A percentile compares a stretch with the other conserved stretches of the same genome.
phyloP scores from a whole-genome alignment of 92 coral and sea anemone genomes.

The Siderastrea siderea region DNA sequence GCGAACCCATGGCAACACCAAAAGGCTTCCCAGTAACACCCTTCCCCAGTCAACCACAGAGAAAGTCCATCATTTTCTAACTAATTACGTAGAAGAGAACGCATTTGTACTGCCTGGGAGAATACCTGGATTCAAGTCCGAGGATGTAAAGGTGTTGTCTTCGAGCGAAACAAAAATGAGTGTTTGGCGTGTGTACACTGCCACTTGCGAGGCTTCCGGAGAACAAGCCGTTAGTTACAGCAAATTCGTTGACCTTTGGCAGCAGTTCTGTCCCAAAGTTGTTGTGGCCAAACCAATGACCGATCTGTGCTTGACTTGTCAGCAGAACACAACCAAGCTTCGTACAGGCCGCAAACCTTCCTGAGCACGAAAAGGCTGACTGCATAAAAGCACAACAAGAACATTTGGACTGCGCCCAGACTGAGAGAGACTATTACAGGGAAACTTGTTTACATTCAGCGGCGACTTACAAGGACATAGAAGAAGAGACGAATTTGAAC shows the following conservation, averaged over 20 bases:
- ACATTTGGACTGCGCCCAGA: constrained; percentile 24
- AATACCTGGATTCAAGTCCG: constrained; percentile 42
- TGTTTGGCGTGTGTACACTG: constrained; percentile 48
- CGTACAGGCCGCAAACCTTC: constrained; percentile 60
- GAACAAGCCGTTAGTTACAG: constrained; percentile 48
- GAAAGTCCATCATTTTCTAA: constrained; percentile 18
- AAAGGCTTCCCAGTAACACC: constrained; percentile 9
- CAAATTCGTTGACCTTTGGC: constrained; percentile 56
- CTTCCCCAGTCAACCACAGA: constrained; percentile 18
- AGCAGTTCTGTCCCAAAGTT: constrained; percentile 56
- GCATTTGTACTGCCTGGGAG: constrained; percentile 55
- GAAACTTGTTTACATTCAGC: constrained; percentile 26
- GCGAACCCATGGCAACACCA: constrained; percentile 26
- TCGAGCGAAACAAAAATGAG: constrained; percentile 35
- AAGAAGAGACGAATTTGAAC: constrained; percentile 8
- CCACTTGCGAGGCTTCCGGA: constrained; percentile 55
- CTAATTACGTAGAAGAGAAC: constrained; percentile 51
- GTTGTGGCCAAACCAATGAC: constrained; percentile 75
- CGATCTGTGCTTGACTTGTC: constrained; percentile 70
- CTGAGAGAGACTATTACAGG: constrained; percentile 55
- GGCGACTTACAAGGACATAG: background rate
- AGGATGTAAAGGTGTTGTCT: constrained; percentile 32
- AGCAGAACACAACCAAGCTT: constrained; percentile 69
- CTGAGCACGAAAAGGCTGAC: constrained; percentile 68
- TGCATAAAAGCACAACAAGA: constrained; percentile 28